Percentiles rank a stretch among this genome's conserved stretches.
These are phyloP conservation scores for Heterohyrax brucei DNA, from an alignment of 2,797 vertebrate species.

Conservation along the genomic window DNA sequence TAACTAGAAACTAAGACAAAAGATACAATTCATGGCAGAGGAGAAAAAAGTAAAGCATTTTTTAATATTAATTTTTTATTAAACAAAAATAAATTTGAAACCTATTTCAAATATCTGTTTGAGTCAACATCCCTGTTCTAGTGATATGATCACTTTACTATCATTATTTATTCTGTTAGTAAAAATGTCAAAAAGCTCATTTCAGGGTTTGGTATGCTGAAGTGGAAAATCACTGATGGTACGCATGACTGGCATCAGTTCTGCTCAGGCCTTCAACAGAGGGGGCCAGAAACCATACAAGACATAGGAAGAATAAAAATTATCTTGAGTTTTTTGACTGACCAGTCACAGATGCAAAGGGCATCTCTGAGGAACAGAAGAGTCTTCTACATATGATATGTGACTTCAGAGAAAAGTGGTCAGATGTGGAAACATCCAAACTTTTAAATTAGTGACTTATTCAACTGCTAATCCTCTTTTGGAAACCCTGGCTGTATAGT, in stretches of 20 bases:
- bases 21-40: background rate
- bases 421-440: background rate
- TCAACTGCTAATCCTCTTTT: background rate
- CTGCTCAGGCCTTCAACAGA: background rate
- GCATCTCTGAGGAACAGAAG: background rate
- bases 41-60: constrained; percentile 31
- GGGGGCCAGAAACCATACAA: background rate
- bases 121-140: background rate
- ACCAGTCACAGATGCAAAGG: background rate
- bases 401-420: constrained; percentile 42
- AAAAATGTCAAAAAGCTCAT: constrained; percentile 19
- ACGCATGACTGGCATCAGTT: background rate
- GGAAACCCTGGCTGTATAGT: too few species aligned
- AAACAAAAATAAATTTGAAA: constrained; percentile 28
- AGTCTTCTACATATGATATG: background rate
- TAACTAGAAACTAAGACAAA: constrained; percentile 48
- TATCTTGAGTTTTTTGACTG: background rate
- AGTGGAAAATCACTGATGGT: background rate
- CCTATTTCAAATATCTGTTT: background rate
- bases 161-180: constrained; percentile 20
- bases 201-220: constrained; percentile 11
- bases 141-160: constrained; percentile 29
- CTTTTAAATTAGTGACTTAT: background rate
- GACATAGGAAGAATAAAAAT: background rate
- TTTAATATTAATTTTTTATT: background rate